These are phyloP conservation scores for Heterochromis multidens DNA, from an alignment of 2,113 vertebrate species.

Conservation along the genomic window DNA sequence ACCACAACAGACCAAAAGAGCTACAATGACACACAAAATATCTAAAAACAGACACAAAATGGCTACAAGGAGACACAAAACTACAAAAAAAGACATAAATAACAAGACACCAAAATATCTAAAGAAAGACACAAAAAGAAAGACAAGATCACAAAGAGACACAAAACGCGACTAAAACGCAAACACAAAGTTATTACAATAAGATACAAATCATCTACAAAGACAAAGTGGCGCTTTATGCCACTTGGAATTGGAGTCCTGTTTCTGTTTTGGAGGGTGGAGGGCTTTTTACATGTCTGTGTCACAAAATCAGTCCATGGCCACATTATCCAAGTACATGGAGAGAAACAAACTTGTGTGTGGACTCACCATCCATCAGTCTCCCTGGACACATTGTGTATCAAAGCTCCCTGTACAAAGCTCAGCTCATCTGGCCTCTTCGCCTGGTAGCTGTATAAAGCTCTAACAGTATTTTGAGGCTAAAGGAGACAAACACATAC, in stretches of 20 bases:
- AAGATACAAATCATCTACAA: neutral
- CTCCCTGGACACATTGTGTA: conserved; percentile 90
- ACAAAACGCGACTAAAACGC: too few species aligned
- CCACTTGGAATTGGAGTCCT: neutral
- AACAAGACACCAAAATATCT: neutral
- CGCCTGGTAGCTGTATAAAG: conserved; percentile 88
- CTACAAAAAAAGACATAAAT: neutral
- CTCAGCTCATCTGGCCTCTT: conserved; percentile 83
- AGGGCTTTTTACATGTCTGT: neutral
- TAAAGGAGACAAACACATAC: conserved; percentile 57
- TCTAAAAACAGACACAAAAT: neutral
- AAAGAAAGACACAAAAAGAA: neutral
- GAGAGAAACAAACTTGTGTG: neutral
- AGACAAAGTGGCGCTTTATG: neutral
- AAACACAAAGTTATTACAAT: neutral
- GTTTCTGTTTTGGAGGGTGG: neutral
- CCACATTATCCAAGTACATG: neutral
- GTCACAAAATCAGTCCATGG: rapidly evolving
- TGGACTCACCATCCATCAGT: conserved; percentile 85
- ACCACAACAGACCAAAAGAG: rapidly evolving
- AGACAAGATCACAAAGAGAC: neutral
- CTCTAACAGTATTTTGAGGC: conserved; percentile 87
- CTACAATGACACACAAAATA: neutral
- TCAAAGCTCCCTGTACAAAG: conserved; percentile 87
- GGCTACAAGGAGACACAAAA: neutral